Conservation (phyloP, 2,113 vertebrate species). For the Leptosomus discolor region DNA sequence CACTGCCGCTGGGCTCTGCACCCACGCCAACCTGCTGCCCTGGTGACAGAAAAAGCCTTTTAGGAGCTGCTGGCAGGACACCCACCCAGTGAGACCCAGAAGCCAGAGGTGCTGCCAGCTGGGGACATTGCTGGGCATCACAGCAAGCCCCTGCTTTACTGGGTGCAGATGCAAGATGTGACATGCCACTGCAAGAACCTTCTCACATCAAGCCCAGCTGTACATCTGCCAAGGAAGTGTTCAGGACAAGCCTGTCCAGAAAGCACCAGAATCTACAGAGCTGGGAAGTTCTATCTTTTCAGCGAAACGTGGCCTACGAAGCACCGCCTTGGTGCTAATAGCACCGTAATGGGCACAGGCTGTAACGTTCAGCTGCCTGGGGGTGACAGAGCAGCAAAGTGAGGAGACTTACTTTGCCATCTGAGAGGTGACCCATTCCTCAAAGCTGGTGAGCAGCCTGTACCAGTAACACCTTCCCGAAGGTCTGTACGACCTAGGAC, state of each 20-base stretch:
- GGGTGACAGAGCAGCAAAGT: neutral
- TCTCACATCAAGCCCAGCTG: neutral
- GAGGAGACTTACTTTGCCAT: neutral
- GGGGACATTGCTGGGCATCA: neutral
- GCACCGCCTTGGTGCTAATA: neutral
- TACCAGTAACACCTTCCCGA: neutral
- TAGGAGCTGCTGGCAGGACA: neutral
- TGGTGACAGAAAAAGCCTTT: neutral
- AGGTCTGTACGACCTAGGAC: neutral
- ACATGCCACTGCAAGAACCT: neutral
- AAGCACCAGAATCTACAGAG: neutral
- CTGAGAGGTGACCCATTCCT: neutral
- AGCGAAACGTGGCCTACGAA: neutral
- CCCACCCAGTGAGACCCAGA: rapidly evolving
- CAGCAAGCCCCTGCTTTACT: neutral
- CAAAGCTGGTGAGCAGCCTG: neutral
- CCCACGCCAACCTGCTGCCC: neutral
- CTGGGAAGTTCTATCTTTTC: neutral
- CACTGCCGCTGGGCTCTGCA: neutral
- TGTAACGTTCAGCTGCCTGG: neutral
- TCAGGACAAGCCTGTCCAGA: neutral
- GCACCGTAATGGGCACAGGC: rapidly evolving
- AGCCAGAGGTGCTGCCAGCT: neutral
- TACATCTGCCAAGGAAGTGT: neutral
- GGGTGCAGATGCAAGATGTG: rapidly evolving